A percentile compares a stretch with the other conserved stretches of the same genome.
phyloP scores from a whole-genome alignment of 2,797 vertebrate genomes.

The Sylvilagus floridanus region DNA sequence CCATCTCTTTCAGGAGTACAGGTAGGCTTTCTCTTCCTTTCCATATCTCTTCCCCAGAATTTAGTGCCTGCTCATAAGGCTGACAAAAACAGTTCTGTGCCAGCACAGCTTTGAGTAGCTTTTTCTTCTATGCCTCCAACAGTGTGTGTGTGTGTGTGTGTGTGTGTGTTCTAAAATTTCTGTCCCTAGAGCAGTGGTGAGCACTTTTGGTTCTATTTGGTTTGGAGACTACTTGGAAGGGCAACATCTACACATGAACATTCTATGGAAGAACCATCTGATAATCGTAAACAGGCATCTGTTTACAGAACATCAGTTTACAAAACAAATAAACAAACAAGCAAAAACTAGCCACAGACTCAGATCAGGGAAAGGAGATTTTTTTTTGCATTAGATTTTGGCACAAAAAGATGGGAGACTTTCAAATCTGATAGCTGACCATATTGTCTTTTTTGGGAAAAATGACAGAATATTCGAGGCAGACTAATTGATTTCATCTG shows the following conservation, averaged over 20 bases:
- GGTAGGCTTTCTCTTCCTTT: not conserved
- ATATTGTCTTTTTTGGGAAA: not conserved
- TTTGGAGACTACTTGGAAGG: not conserved
- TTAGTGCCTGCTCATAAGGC: not conserved
- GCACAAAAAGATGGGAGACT: not conserved
- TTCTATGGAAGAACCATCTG: slow-evolving; percentile 32
- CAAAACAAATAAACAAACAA: not conserved
- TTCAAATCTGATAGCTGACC: not conserved
- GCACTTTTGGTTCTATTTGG: not conserved
- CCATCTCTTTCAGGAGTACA: not conserved
- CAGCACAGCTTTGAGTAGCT: not conserved
- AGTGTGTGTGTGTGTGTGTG: not conserved
- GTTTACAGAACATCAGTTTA: slow-evolving; percentile 5
- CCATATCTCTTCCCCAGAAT: not conserved
- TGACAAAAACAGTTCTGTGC: not conserved
- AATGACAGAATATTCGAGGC: not conserved
- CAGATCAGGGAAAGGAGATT: not conserved
- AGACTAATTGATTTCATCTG: slow-evolving; percentile 53
- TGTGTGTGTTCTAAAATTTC: not conserved
- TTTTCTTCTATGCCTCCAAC: not conserved
- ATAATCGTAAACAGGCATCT: slow-evolving; percentile 41
- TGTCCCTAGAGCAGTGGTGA: not conserved
- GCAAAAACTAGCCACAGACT: not conserved
- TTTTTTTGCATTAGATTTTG: slow-evolving; percentile 58
- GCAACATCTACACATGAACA: not conserved